These are phyloP conservation scores for Chloroclysta siterata DNA, from an alignment of 2,888 invertebrate genomes.

Conservation along the genomic window DNA sequence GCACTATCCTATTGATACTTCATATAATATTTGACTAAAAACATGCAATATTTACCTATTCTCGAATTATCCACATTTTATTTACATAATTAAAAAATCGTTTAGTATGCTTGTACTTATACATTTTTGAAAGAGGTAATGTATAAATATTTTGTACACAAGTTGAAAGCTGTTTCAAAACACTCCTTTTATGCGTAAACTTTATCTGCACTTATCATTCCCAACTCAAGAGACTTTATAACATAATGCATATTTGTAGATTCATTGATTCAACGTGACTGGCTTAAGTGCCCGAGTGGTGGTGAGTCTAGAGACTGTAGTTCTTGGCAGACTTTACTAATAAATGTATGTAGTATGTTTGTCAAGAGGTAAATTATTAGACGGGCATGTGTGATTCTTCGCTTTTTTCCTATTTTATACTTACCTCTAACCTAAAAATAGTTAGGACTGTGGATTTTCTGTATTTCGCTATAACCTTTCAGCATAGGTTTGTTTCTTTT, in stretches of 20 bases:
- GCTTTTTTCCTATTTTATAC: slow-evolving; percentile 55
- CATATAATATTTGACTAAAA: too few species aligned
- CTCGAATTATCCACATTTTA: too few species aligned
- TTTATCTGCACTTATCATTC: slow-evolving; percentile 50
- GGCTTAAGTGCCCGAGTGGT: slow-evolving; percentile 82
- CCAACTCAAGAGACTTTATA: slow-evolving; percentile 39
- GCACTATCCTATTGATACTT: neutral
- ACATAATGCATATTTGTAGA: slow-evolving; percentile 75
- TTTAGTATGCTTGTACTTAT: too few species aligned
- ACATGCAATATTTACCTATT: too few species aligned
- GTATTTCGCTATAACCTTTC: slow-evolving; percentile 48
- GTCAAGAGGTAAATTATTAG: slow-evolving; percentile 24
- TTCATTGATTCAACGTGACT: slow-evolving; percentile 83
- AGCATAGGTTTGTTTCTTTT: slow-evolving; percentile 43
- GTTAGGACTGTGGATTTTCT: slow-evolving; percentile 39
- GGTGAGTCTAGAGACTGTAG: slow-evolving; percentile 83
- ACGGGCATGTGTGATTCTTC: slow-evolving; percentile 69
- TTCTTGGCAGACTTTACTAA: slow-evolving; percentile 61
- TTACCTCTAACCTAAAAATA: slow-evolving; percentile 35
- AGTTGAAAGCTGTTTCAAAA: too few species aligned
- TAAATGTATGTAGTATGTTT: slow-evolving; percentile 17
- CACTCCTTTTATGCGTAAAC: too few species aligned
- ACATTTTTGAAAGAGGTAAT: too few species aligned
- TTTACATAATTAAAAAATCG: too few species aligned
- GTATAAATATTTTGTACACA: too few species aligned